Base-by-base conservation (phyloP, 2,797 vertebrate species). In the Sardinella longiceps region DNA sequence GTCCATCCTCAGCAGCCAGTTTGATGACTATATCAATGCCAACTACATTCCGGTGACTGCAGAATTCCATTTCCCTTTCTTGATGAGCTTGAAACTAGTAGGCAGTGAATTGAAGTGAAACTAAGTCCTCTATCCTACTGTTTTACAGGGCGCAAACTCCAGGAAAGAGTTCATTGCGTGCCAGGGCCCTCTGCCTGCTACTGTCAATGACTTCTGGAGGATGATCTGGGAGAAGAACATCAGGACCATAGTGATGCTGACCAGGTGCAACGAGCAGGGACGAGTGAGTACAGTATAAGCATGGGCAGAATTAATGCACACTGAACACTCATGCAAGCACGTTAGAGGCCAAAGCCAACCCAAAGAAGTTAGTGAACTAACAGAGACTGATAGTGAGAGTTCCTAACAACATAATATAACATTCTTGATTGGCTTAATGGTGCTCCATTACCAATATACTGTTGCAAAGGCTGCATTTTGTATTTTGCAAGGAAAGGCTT, bases 151-250 rank as follows among this genome's bases (percentile, higher is more conserved):
- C 66, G 97, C 97, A 92, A 96, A 94, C 89, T 97, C 95, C 83
- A 96, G 92, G 90, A 98, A 94, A 90, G 97, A 98, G 30, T 99
- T 96, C 84, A 98, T 99, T 89, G 98, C 98, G 87, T 96, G 97
- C 46, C 98, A 99, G 91, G 98, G 98, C 66, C 98, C 98, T n/a
- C 90, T 99, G 83, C 95, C 97, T n/a, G 89, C 90, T 82, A 99
- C 98, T 9, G 92, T 98, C 88, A 95, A 93, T 45, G 97, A 98
- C 80, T 99, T 99, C 92, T 99, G 98, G 98, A 96, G 95, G 87
- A 99, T 99, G 98, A 93, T 99, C 89, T 99, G 98, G 98, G 98
- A 99, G 91, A 97, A 97, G 91, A 96, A 96, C 3, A 92, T 97
- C 43, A 95, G 95, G 84, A 97, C 96, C 2, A 50, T 99, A 83